Base-by-base conservation (phyloP, 2,113 vertebrate species). In the Geococcyx californianus region DNA sequence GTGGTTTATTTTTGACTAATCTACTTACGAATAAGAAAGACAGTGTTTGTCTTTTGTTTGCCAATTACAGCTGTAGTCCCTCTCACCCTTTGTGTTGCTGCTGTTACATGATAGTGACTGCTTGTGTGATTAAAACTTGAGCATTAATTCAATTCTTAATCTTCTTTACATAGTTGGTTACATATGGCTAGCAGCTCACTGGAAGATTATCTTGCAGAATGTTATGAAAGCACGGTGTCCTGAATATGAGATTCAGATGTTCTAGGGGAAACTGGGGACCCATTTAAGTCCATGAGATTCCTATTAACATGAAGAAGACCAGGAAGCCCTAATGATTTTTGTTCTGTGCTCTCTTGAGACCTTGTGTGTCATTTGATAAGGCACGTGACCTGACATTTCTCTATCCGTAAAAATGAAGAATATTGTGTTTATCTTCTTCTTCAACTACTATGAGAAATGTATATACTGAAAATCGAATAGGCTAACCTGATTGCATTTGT, bases 111-210 rank as follows among this genome's bases (percentile, higher is more conserved):
- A 63, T 58, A 81, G 77, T 0, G 4, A 63, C 64, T 89, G 38
- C 69, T 81, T 62, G 16, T 72, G 17, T 82, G 58, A 94, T 93
- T 89, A 84, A 91, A 93, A 81, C 29, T 64, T 28, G 49, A 82
- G 49, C 84, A 94, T 84, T 94, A 96, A 81, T 93, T 89, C 33
- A 69, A 26, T 70, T 94, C 69, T 89, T 97, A 95, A 94, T 91
- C 66, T 78, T 73, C 70, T 89, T 89, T 89, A 56, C 64, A 75
- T 86, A 54, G 66, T 78, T 93, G 69, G 56, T 52, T 78, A 63
- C 66, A 67, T 64, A 52, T 1, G 4, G 60, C 77, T 74, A 75
- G 74, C n/a, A 79, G 77, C 81, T 95, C 68, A 33, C 68, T 78
- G 60, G 45, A 67, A 74, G 67, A 81, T 62, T 75, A 70, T 91